Evolutionary conservation across 2,888 invertebrate genomes (phyloP).

Genomic region (Pterostichus niger): DNA sequence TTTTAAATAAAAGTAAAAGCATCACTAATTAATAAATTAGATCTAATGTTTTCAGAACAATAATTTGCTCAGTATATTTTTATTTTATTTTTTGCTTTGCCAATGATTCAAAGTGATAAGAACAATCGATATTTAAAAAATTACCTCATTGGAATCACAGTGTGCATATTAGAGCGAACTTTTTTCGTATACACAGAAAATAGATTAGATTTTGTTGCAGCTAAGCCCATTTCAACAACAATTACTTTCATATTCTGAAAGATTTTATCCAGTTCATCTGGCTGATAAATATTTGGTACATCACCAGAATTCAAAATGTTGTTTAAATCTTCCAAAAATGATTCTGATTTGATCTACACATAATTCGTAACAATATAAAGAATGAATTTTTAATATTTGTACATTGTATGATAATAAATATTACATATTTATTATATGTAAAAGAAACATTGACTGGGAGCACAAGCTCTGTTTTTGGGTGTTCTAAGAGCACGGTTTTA

Average conservation of each 20-base stretch:
- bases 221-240: conserved; percentile 86
- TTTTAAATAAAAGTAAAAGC: too few relatives aligned
- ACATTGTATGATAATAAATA: neutral
- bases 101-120: neutral
- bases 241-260: conserved; percentile 86
- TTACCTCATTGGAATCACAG: conserved; percentile 87
- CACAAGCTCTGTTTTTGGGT: too few relatives aligned
- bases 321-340: conserved; percentile 93
- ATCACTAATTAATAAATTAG: too few relatives aligned
- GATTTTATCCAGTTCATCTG: conserved; percentile 89
- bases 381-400: too few relatives aligned
- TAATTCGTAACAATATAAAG: too few relatives aligned
- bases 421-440: neutral
- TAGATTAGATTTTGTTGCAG: conserved; percentile 90
- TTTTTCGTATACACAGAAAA: conserved; percentile 90
- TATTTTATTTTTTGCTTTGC: conserved; percentile 8
- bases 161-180: conserved; percentile 90
- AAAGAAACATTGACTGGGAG: too few relatives aligned
- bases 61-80: too few relatives aligned
- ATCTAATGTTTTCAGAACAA: too few relatives aligned
- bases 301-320: conserved; percentile 93
- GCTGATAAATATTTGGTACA: conserved; percentile 92
- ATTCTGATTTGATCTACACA: conserved; percentile 90
- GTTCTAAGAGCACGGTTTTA: too few relatives aligned
- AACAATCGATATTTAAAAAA: neutral